Evolutionary conservation across 2,888 invertebrate species (phyloP), one percentile per base, ranked within the genome.

Genomic region (Piscicola geometra): DNA sequence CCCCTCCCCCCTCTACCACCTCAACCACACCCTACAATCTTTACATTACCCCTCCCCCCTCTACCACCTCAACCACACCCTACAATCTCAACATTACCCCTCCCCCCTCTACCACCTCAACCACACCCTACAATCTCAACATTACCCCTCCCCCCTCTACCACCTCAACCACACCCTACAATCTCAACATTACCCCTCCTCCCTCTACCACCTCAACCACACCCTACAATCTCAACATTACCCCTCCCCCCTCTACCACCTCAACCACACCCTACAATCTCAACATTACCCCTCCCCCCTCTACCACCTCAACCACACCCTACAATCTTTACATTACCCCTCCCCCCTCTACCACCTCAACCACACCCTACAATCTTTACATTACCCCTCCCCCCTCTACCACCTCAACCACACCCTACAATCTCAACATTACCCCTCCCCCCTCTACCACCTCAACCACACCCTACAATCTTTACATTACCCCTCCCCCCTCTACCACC

Each of bases 41-140:
- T 93, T 32, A 89, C 88, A 81, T 93, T 92, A 30, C 97, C 89
- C n/a, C 91, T 90, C 83, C 92, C 91, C 68, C 41, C 41, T 15
- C 41, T 9, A 41, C 41, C 41, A 41, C 41, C 41, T 9, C 41
- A 41, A n/a, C n/a, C 41, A 41, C 41, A 5, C 5, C 41, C 41
- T 15, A 5, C 41, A 41, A 41, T 9, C 5, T 15, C 41, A 41
- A 5, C 41, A 41, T 15, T 9, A 3, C 3, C 60, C 25, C 5
- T 21, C n/a, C 25, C 5, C 60, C 60, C 9, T 21, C 5, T 5
- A 56, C 21, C 60, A 18, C 21, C 60, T 56, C 25, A 3, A 25
- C 9, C 3, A 56, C n/a, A n/a, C n/a, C n/a, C n/a, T n/a, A n/a
- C n/a, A n/a, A n/a, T n/a, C n/a, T n/a, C n/a, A n/a, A n/a, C n/a